Percentiles rank a stretch among this genome's conserved stretches.
Evolutionary conservation across 2,888 invertebrate species (phyloP).

Genomic region (Philaethria dido): DNA sequence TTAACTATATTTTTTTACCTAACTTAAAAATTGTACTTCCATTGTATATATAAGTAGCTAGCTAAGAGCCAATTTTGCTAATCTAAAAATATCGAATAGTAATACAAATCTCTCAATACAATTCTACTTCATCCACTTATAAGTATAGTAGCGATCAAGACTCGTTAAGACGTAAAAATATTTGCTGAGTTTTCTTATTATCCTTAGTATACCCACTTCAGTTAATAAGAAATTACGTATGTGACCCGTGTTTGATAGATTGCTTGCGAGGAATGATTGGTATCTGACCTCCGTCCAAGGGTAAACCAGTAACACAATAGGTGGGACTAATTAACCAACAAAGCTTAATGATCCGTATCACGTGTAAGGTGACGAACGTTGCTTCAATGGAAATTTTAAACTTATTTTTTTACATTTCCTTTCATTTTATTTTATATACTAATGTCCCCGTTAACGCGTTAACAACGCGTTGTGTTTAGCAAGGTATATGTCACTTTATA

Average conservation of each 20-base stretch:
- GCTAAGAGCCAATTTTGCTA: neutral
- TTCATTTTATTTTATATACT: neutral
- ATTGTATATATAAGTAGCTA: neutral
- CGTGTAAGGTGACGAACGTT: neutral
- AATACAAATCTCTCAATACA: neutral
- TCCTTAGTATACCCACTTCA: constrained; percentile 13
- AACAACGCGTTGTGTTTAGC: no score
- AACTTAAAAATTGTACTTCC: no score
- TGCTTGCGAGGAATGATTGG: constrained; percentile 26
- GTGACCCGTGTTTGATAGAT: constrained; percentile 28
- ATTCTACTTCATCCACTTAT: constrained; percentile 2
- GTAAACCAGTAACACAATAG: constrained; percentile 20
- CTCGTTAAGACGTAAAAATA: constrained; percentile 16
- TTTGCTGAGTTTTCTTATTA: constrained; percentile 13
- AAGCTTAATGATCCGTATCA: constrained; percentile 22
- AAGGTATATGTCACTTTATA: no score
- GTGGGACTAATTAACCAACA: constrained; percentile 27
- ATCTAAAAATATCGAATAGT: neutral
- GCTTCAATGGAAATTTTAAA: neutral
- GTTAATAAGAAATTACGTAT: constrained; percentile 24
- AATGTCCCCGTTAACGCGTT: no score
- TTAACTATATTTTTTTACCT: no score
- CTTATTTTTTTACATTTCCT: neutral
- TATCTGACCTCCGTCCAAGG: constrained; percentile 31
- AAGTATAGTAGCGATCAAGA: neutral